These are phyloP conservation scores for Cirrhinus molitorella DNA, from an alignment of 2,797 vertebrate species.

Conservation along the genomic window DNA sequence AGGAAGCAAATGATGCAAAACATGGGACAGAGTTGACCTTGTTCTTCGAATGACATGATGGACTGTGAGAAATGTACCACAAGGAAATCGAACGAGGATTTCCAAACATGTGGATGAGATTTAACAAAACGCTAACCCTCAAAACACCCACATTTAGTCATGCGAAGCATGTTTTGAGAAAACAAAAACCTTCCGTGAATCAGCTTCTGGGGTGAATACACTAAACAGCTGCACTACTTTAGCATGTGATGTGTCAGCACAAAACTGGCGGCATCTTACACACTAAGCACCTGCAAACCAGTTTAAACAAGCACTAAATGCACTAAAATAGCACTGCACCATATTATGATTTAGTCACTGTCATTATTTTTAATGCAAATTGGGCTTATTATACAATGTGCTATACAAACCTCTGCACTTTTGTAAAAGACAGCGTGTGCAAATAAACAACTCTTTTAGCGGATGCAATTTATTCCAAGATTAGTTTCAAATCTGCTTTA, in stretches of 20 bases:
- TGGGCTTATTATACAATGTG: neutral
- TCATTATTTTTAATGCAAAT: neutral
- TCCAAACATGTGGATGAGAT: neutral
- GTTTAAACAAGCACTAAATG: neutral
- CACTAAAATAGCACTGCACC: neutral
- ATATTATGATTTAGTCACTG: neutral
- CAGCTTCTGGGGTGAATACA: neutral
- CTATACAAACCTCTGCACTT: neutral
- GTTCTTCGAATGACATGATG: neutral
- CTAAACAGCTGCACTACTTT: neutral
- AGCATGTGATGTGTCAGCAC: neutral
- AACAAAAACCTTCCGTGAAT: neutral
- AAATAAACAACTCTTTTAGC: neutral
- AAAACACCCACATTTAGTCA: neutral
- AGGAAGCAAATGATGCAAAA: slow-evolving; percentile 40
- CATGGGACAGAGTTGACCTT: slow-evolving; percentile 15
- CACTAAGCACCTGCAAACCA: neutral
- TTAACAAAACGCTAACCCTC: neutral
- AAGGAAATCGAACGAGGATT: neutral
- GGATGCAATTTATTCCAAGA: neutral
- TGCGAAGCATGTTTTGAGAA: neutral
- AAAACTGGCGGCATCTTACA: neutral
- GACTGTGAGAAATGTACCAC: slow-evolving; percentile 11
- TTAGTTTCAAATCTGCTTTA: neutral
- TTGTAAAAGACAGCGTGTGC: neutral